phyloP scores from a whole-genome alignment of 2,797 vertebrate genomes.

The Toxotes lorentzi region DNA sequence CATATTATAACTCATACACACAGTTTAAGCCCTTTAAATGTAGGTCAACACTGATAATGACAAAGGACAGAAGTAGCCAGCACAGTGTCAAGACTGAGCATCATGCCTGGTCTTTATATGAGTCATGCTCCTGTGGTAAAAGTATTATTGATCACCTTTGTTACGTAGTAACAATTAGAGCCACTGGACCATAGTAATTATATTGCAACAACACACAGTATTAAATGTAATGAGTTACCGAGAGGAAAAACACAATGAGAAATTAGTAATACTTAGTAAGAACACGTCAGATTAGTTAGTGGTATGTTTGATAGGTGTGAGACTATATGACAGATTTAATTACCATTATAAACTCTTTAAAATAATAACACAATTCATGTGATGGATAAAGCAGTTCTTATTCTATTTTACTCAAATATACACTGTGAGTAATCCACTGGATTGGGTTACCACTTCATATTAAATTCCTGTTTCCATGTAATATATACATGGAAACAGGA shows the following conservation, averaged over 20 bases:
- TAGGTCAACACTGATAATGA: conserved; percentile 32
- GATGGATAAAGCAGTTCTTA: neutral
- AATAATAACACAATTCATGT: neutral
- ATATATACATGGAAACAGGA: neutral
- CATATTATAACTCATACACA: neutral
- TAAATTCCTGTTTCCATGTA: too few relatives aligned
- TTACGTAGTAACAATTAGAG: neutral
- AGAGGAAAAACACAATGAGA: neutral
- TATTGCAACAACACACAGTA: neutral
- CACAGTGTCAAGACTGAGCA: neutral
- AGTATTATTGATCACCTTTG: conserved; percentile 20
- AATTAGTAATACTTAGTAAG: neutral
- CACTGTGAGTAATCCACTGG: neutral
- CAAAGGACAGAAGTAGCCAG: neutral
- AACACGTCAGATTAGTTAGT: neutral
- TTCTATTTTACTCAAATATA: neutral
- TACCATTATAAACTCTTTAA: neutral
- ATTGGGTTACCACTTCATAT: too few relatives aligned
- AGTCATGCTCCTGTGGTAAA: conserved; percentile 33
- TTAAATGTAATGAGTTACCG: neutral
- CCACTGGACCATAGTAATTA: neutral
- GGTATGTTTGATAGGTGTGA: neutral
- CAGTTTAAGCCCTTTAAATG: neutral
- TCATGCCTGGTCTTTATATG: conserved; percentile 31
- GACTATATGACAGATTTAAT: neutral